Percentiles rank a stretch among this genome's conserved stretches.
Evolutionary conservation across 1,140 invertebrate species (phyloP).

Genomic region (Rhopalosiphum padi): DNA sequence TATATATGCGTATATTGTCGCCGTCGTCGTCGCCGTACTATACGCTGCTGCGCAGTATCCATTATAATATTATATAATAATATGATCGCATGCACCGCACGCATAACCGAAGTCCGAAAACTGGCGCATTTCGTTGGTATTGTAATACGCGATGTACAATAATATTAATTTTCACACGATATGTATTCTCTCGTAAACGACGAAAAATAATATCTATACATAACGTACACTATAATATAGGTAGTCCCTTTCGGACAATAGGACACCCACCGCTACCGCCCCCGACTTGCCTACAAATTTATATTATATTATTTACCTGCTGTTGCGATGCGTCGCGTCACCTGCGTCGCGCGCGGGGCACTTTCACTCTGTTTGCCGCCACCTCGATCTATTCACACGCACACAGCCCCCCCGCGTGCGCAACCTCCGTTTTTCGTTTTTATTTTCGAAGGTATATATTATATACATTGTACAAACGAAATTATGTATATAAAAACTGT

Average conservation of each 20-base stretch:
- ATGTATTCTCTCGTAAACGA: background rate
- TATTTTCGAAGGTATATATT: background rate
- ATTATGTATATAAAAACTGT: background rate
- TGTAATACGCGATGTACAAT: background rate
- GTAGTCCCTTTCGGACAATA: conserved; percentile 24
- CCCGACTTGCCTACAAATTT: background rate
- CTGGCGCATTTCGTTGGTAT: background rate
- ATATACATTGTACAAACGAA: background rate
- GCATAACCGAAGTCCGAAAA: background rate
- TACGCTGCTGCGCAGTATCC: background rate
- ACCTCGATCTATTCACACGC: background rate
- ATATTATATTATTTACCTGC: background rate
- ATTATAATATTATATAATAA: conserved; percentile 2
- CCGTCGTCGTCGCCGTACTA: background rate
- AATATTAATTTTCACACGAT: background rate
- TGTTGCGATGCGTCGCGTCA: background rate
- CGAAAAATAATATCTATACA: background rate
- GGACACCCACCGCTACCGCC: background rate
- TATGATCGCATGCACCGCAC: background rate
- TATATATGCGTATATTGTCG: background rate
- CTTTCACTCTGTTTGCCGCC: background rate
- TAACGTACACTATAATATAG: background rate
- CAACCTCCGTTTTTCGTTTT: background rate
- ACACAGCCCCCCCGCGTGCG: background rate
- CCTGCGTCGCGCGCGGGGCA: background rate